Evolutionary conservation across 1,140 invertebrate species (phyloP).

Genomic region (Drosophila orena): DNA sequence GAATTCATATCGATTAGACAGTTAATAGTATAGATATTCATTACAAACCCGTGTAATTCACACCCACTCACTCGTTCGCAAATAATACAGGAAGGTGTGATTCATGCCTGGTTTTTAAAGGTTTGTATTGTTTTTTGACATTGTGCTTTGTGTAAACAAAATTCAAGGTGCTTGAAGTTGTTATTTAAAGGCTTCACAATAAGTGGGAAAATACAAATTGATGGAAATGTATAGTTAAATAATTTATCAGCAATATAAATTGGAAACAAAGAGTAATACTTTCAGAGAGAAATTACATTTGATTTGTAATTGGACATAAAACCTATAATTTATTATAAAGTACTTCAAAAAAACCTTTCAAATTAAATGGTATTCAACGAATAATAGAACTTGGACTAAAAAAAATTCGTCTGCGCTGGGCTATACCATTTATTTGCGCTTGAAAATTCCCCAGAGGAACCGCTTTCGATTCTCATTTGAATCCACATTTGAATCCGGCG

Average conservation of each 20-base stretch:
- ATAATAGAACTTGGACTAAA: background rate
- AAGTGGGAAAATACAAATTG: background rate
- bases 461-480: slow-evolving; percentile 18
- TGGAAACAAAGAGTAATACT: background rate
- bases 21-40: background rate
- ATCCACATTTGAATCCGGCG: slow-evolving; percentile 12
- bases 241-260: background rate
- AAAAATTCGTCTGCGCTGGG: background rate
- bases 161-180: background rate
- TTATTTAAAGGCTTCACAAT: slow-evolving; percentile 4
- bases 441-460: slow-evolving; percentile 4
- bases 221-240: background rate
- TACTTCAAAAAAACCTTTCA: slow-evolving; percentile 16
- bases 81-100: slow-evolving; percentile 12
- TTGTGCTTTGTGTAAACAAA: slow-evolving; percentile 20
- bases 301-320: background rate
- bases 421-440: background rate
- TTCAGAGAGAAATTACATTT: background rate
- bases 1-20: slow-evolving; percentile 20
- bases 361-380: too few species aligned
- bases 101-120: slow-evolving; percentile 29
- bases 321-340: background rate
- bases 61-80: slow-evolving; percentile 35
- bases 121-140: slow-evolving; percentile 14
- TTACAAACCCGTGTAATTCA: slow-evolving; percentile 35